Base-by-base conservation (phyloP, 2,888 invertebrate genomes). In the Vesta saturnalis region DNA sequence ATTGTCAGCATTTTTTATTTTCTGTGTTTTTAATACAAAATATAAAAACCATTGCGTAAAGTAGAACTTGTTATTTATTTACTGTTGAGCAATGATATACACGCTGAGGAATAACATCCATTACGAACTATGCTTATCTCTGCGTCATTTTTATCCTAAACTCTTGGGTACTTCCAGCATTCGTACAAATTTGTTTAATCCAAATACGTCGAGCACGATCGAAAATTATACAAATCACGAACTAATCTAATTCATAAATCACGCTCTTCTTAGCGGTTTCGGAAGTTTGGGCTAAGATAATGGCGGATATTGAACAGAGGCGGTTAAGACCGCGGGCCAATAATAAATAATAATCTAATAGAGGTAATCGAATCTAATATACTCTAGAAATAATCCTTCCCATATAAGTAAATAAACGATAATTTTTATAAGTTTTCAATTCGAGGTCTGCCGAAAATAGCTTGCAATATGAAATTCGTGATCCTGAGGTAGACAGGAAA, bases 301-400 rank as follows among this genome's bases (percentile, higher is more conserved):
- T 64, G 66, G 46, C 49, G 58, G 71, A 71, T 72, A 71, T 72
- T 64, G 72, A 72, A 67, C 65, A 56, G 60, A 49, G 64, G 65
- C 66, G 70, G 64, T 69, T 67, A 72, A 64, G 70, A 68, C 71
- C 71, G 56, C 43, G 64, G 67, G 72, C 69, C 70, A 63, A 71
- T 69, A 71, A 74, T 74, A 74, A 74, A 74, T 74, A 74, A 72
- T 74, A 39, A 72, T 70, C 72, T 74, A 74, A 74, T 72, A 70
- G 72, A 70, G 68, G 72, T 74, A 74, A 74, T 74, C 72, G 72
- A 70, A 71, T 65, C 64, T 63, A 70, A 70, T 70, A 67, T 60
- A 67, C 63, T 67, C 59, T 58, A 64, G 68, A 56, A 55, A 49
- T 47, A 43, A 64, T 55, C 58, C 35, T 18, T 21, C 35, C 18